Evolutionary conservation across 2,113 vertebrate genomes (phyloP), one percentile per base, ranked within the genome.

Genomic region (Formicarius rufipectus): DNA sequence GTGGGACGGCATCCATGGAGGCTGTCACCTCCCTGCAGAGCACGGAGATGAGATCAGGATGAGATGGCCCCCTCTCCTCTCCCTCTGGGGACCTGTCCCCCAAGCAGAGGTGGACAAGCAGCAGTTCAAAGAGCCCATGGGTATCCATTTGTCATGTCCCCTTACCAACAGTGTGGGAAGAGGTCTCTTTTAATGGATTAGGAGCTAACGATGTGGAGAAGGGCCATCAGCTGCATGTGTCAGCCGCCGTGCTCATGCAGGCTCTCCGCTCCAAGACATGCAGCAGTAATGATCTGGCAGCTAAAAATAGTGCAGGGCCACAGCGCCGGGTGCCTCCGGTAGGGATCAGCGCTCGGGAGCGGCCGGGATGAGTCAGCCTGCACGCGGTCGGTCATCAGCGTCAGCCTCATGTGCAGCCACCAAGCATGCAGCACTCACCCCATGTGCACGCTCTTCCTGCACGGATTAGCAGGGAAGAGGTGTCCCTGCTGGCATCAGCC

Each of bases 251-350:
- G 44, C 68, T 84, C 20, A 42, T 12, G 49, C 94, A 86, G 89
- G 40, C 95, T 96, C 95, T 91, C 78, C 3, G 49, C 89, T 93
- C 91, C n/a, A 22, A 96, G 84, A 59, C 44, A 60, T 97, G 93
- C 94, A 58, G 94, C 92, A 84, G 94, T 97, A 97, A 98, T 93
- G 96, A 98, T 96, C 64, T 56, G 77, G 84, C 67, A 63, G 91
- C 96, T 97, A 98, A 98, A 98, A 97, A 98, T 98, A 98, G 96
- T 77, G 68, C 37, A n/a, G 72, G 92, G 93, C 95, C 85, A 64
- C 11, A 68, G 95, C 30, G 1, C 66, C 31, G 50, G 90, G 71
- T 4, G 63, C 62, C 95, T 91, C 44, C 2, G 2, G 95, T 62
- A 71, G 81, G 95, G 89, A 93, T 78, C 23, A 82, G 91, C 14